Conservation (phyloP, 2,113 vertebrate genomes). For the Dendrocopos noguchii region DNA sequence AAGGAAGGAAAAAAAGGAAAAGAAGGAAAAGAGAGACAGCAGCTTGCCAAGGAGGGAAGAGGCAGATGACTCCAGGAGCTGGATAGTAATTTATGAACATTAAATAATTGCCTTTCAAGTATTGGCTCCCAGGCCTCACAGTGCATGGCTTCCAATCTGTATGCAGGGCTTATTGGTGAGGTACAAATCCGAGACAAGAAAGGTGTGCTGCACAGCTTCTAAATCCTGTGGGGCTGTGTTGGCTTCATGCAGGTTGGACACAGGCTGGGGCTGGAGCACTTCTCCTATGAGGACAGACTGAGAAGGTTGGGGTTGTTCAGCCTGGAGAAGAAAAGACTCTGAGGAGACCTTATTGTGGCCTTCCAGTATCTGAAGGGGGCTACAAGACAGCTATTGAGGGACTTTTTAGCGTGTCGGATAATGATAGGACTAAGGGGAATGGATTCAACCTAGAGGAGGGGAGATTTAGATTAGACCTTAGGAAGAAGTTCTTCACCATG, state of each 20-base stretch:
- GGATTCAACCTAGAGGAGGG: no score
- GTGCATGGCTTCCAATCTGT: neutral
- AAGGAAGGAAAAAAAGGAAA: neutral
- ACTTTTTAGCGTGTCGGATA: no score
- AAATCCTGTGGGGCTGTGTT: neutral
- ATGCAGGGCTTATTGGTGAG: neutral
- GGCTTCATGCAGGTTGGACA: neutral
- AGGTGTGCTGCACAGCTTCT: neutral
- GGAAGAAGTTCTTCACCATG: no score
- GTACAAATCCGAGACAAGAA: neutral
- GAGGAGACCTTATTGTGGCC: no score
- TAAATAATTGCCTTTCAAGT: slow-evolving; percentile 65
- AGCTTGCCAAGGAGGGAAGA: slow-evolving; percentile 54
- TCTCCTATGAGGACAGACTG: no score
- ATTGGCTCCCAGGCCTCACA: slow-evolving; percentile 49
- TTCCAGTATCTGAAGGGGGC: no score
- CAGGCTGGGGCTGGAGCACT: no score
- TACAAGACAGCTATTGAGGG: no score
- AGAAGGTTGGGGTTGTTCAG: no score
- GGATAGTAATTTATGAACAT: slow-evolving; percentile 25
- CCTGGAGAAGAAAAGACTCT: no score
- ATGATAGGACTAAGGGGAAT: no score
- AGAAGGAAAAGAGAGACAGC: neutral
- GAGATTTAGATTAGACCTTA: no score
- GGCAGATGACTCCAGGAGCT: slow-evolving; percentile 44